Evolutionary conservation across 2,797 vertebrate genomes (phyloP), one percentile per base, ranked within the genome.

Genomic region (Aldrovandia affinis): DNA sequence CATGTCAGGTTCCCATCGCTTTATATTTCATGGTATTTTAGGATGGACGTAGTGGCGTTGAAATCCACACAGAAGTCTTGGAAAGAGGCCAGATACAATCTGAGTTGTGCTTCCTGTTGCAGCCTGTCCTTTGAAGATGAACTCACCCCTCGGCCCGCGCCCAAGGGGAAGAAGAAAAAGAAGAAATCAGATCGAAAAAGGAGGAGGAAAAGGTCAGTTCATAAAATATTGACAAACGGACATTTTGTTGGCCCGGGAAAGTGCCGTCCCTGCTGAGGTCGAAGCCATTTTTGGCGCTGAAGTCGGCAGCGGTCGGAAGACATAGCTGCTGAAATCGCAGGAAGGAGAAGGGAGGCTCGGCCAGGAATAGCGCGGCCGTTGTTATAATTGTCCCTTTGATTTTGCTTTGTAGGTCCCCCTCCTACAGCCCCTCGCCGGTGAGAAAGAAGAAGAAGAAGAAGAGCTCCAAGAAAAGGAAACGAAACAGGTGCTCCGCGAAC

Each of bases 371-470:
- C 28, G 15, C 15, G 6, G 9, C 28, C 18, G 33, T 52, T 57
- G 63, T 9, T 59, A 10, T 42, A 25, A 25, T 39, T n/a, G 5
- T 75, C 18, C 39, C 39, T 78, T n/a, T 75, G 70, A 8, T 89
- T 73, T 79, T 83, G 36, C 84, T 78, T 86, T 63, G 1, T 88
- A 99, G 98, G 94, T 98, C 97, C 92, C 96, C 95, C 0, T 98
- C 97, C 68, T 95, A 94, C 80, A 99, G 97, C 90, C 95, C 95
- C 82, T 98, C 96, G 0, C 98, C 97, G 1, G 93, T 95, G 83
- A 97, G 96, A 94, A 99, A 97, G 91, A 99, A 97, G 92, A 99
- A 99, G 86, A 99, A 97, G 93, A 98, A 98, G 96, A 99, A 97
- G 93, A 97, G 94, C 91, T 97, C 98, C 39, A 99, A 98, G 95